Evolutionary conservation across 1,140 invertebrate species (phyloP), one percentile per base, ranked within the genome.

Genomic region (Drosophila pruinosa): DNA sequence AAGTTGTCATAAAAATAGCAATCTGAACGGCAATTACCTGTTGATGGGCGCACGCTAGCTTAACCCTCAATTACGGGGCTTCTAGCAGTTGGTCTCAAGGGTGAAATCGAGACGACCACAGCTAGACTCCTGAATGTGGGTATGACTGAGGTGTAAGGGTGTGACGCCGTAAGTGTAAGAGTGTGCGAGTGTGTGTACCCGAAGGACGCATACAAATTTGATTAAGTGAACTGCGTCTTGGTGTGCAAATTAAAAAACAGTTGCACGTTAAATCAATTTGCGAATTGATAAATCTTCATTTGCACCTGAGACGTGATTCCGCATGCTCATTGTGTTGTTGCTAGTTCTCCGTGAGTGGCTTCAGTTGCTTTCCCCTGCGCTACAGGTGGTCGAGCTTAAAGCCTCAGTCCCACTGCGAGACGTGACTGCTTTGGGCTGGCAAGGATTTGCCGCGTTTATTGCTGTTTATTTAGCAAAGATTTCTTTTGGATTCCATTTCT

Each of bases 201-300:
- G 41, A 41, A 65, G 82, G 54, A 63, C 31, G 53, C 43, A 88
- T 88, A 78, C 82, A 88, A 86, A 82, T 86, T 82, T 88, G 69
- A 88, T 88, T 64, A 88, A 82, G 56, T 28, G 31, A 36, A 6
- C 14, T 22, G 19, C 43, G 43, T 26, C 17, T 59, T 64, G 64
- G 34, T 38, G 45, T 28, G 31, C 22, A 59, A 68, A 81, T 86
- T 77, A 81, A 50, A 83, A 81, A 85, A 63, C 73, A 72, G 82
- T 70, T 76, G 77, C 82, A 81, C 81, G 73, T 75, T 85, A 67
- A 75, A 85, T 88, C 82, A 88, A 88, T 88, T 88, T 88, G 82
- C 73, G 62, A 81, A 88, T 85, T 85, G 86, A 85, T 85, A 85
- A 86, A 85, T 85, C 81, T 85, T 85, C 81, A 85, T 85, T 85